A percentile compares a stretch with the other conserved stretches of the same genome.
Evolutionary conservation across 2,888 invertebrate genomes (phyloP).

Genomic region (Philereme vetulata): DNA sequence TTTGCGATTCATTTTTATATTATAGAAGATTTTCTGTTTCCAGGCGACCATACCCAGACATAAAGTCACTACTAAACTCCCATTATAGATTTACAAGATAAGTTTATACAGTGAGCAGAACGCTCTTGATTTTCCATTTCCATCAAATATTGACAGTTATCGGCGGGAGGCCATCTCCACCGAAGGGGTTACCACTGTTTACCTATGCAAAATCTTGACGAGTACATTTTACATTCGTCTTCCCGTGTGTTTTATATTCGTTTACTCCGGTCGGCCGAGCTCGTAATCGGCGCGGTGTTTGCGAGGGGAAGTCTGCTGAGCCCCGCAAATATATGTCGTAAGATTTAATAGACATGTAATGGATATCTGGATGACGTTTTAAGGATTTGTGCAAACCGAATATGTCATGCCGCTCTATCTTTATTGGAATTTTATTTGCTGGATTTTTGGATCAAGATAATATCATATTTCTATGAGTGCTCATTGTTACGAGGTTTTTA

Average conservation of each 20-base stretch:
- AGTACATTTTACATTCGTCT: constrained; percentile 81
- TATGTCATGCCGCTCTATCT: constrained; percentile 79
- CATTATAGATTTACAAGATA: no score
- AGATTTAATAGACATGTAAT: constrained; percentile 85
- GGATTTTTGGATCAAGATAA: constrained; percentile 76
- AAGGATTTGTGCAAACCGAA: constrained; percentile 84
- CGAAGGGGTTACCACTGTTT: constrained; percentile 74
- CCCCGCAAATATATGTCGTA: constrained; percentile 84
- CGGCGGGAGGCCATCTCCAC: constrained; percentile 35
- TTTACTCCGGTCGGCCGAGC: constrained; percentile 81
- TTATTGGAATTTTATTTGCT: constrained; percentile 81
- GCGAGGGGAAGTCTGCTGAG: constrained; percentile 80
- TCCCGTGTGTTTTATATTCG: constrained; percentile 84
- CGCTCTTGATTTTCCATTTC: constrained; percentile 30
- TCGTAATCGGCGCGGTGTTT: constrained; percentile 81
- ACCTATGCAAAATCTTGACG: constrained; percentile 81
- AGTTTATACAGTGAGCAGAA: neutral
- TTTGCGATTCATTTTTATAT: no score
- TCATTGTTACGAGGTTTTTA: constrained; percentile 33
- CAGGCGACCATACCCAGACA: no score
- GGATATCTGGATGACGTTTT: constrained; percentile 84
- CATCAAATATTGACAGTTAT: constrained; percentile 46
- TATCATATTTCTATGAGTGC: constrained; percentile 47
- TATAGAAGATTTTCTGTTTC: no score
- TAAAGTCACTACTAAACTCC: no score